Evolutionary conservation across 2,888 invertebrate species (phyloP).

Genomic region (Aquatica leii): DNA sequence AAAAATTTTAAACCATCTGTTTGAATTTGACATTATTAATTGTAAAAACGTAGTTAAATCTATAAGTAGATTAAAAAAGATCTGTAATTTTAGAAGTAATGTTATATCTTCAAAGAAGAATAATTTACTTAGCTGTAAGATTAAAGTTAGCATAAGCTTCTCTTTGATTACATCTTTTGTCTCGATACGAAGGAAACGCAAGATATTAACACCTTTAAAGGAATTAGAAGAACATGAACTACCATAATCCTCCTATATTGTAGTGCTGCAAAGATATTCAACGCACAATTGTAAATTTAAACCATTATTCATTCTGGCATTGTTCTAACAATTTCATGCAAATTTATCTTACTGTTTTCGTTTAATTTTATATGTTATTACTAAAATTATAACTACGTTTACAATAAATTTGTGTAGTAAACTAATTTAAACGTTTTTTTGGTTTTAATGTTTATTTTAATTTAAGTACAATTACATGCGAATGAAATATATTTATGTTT

Average conservation of each 20-base stretch:
- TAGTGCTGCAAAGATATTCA: slow-evolving; percentile 5
- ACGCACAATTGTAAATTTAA: slow-evolving; percentile 6
- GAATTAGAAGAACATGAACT: slow-evolving; percentile 6
- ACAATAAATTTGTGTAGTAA: neutral
- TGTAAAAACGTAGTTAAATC: too few relatives aligned
- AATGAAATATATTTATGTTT: neutral
- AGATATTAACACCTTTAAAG: slow-evolving; percentile 10
- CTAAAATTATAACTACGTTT: neutral
- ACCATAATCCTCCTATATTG: slow-evolving; percentile 3
- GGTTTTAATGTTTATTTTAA: neutral
- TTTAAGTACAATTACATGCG: neutral
- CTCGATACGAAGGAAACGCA: slow-evolving; percentile 1
- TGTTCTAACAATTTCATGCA: neutral
- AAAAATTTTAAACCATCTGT: too few relatives aligned
- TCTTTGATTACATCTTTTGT: neutral
- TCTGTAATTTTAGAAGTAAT: too few relatives aligned
- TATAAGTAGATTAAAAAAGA: too few relatives aligned
- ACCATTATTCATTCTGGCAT: slow-evolving; percentile 10
- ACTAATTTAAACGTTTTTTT: neutral
- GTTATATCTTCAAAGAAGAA: too few relatives aligned
- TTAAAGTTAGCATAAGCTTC: too few relatives aligned
- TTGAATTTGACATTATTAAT: too few relatives aligned
- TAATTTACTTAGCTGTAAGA: too few relatives aligned
- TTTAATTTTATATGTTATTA: slow-evolving; percentile 3
- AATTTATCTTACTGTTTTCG: slow-evolving; percentile 4